These are phyloP conservation scores for Chaetodon trifasciatus DNA, from an alignment of 2,797 vertebrate species.

Conservation along the genomic window DNA sequence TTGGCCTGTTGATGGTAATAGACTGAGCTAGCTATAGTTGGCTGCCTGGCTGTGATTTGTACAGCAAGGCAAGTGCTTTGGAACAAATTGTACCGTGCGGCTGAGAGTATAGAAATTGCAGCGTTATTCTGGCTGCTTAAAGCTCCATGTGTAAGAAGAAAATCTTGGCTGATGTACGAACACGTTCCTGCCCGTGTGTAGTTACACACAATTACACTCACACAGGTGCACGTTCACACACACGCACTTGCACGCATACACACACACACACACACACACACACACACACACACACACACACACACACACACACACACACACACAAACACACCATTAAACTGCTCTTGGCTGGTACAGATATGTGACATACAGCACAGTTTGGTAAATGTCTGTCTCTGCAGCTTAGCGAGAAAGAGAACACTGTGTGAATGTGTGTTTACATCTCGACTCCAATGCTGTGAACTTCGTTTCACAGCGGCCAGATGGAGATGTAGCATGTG, in stretches of 20 bases:
- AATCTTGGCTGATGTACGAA: slow-evolving; percentile 69
- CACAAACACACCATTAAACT: slow-evolving; percentile 63
- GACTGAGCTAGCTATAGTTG: slow-evolving; percentile 76
- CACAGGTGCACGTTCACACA: slow-evolving; percentile 46
- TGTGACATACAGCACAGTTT: slow-evolving; percentile 82
- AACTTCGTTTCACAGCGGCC: slow-evolving; percentile 82
- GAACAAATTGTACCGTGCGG: slow-evolving; percentile 78
- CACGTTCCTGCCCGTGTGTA: slow-evolving; percentile 50
- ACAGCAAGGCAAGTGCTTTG: slow-evolving; percentile 74
- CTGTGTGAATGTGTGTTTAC: slow-evolving; percentile 84
- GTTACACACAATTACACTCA: slow-evolving; percentile 54
- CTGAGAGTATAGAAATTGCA: slow-evolving; percentile 74
- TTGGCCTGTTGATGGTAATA: slow-evolving; percentile 71
- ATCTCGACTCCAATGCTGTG: slow-evolving; percentile 82
- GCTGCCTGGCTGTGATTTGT: slow-evolving; percentile 76
- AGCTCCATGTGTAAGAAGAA: slow-evolving; percentile 69
- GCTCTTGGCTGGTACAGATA: slow-evolving; percentile 81
- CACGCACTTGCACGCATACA: slow-evolving; percentile 50
- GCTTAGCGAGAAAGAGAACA: slow-evolving; percentile 82
- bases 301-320: slow-evolving; percentile 49
- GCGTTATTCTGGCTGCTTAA: slow-evolving; percentile 72
- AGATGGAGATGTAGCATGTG: slow-evolving; percentile 83
- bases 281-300: slow-evolving; percentile 52
- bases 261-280: slow-evolving; percentile 34
- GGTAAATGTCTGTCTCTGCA: slow-evolving; percentile 82